These are phyloP conservation scores for Dendronephthya gigantea DNA, from an alignment of 64 coral and sea anemone genomes.

Conservation along the genomic window DNA sequence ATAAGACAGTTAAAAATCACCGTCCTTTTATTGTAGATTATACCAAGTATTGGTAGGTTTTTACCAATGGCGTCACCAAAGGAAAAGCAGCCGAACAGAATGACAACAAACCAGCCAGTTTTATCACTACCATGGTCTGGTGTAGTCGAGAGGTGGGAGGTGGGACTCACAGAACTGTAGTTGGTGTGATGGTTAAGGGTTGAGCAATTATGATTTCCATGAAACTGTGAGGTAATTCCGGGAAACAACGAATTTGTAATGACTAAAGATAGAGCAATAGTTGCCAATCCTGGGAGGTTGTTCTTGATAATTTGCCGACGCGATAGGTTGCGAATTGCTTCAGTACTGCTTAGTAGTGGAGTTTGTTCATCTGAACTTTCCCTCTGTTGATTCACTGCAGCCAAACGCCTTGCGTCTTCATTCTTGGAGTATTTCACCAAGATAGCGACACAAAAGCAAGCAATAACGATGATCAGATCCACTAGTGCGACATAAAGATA, in stretches of 20 bases:
- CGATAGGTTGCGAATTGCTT: slow-evolving; percentile 23
- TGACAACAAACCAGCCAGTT: slow-evolving; percentile 78
- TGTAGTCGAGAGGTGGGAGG: not conserved
- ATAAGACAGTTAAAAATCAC: slow-evolving; percentile 48
- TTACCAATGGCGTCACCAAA: slow-evolving; percentile 67
- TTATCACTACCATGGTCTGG: slow-evolving; percentile 35
- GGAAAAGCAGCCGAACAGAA: slow-evolving; percentile 69
- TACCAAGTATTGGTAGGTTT: slow-evolving; percentile 65
- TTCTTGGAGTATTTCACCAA: not conserved
- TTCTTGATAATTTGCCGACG: slow-evolving; percentile 43
- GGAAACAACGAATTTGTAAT: slow-evolving; percentile 75
- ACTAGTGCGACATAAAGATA: slow-evolving; percentile 69
- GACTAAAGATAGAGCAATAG: slow-evolving; percentile 61
- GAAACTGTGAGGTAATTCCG: slow-evolving; percentile 75
- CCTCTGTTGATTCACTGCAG: not conserved
- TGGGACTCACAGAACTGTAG: not conserved
- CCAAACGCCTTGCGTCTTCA: slow-evolving; percentile 19
- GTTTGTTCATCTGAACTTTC: slow-evolving; percentile 17
- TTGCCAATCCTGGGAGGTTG: slow-evolving; percentile 49
- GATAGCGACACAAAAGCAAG: slow-evolving; percentile 33
- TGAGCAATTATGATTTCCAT: slow-evolving; percentile 61
- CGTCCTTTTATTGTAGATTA: slow-evolving; percentile 66
- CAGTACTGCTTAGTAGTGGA: slow-evolving; percentile 19
- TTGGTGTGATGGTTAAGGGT: not conserved
- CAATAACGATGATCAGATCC: slow-evolving; percentile 53